Evolutionary conservation across 2,797 vertebrate species (phyloP).

Genomic region (Nyctalus aviator): DNA sequence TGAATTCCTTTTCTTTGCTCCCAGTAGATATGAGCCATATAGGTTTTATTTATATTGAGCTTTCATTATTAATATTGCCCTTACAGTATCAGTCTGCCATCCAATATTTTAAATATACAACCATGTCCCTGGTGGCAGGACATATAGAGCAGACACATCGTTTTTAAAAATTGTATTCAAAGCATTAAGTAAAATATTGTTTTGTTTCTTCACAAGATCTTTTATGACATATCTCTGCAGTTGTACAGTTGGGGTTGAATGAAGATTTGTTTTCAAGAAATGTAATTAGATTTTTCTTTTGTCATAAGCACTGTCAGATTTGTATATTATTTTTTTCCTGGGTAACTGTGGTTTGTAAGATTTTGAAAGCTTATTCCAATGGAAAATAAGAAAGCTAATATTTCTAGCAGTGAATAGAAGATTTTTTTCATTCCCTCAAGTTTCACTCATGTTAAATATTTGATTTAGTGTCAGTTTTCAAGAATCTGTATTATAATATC

Average conservation of each 20-base stretch:
- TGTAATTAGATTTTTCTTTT: constrained; percentile 78
- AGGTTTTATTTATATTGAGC: constrained; percentile 43
- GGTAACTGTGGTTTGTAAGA: constrained; percentile 56
- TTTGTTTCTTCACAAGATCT: constrained; percentile 39
- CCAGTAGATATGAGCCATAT: background rate
- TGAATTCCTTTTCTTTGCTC: constrained; percentile 65
- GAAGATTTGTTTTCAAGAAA: constrained; percentile 75
- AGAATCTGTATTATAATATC: constrained; percentile 27
- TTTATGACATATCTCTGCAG: constrained; percentile 53
- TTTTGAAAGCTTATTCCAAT: constrained; percentile 60
- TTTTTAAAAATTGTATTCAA: constrained; percentile 21
- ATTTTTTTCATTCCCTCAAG: constrained; percentile 65
- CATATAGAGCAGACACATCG: background rate
- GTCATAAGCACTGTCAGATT: constrained; percentile 66
- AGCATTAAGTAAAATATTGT: constrained; percentile 55
- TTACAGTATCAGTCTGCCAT: constrained; percentile 48
- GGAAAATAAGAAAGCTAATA: constrained; percentile 42
- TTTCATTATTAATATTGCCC: constrained; percentile 55
- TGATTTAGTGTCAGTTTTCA: constrained; percentile 66
- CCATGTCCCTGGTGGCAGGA: background rate
- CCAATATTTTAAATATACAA: constrained; percentile 60
- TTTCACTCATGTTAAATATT: constrained; percentile 60
- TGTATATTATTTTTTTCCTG: constrained; percentile 58
- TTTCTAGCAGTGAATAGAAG: constrained; percentile 61
- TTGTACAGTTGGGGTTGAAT: constrained; percentile 35